Base-by-base conservation (phyloP, 1,140 invertebrate genomes). In the Goniozus legneri region DNA sequence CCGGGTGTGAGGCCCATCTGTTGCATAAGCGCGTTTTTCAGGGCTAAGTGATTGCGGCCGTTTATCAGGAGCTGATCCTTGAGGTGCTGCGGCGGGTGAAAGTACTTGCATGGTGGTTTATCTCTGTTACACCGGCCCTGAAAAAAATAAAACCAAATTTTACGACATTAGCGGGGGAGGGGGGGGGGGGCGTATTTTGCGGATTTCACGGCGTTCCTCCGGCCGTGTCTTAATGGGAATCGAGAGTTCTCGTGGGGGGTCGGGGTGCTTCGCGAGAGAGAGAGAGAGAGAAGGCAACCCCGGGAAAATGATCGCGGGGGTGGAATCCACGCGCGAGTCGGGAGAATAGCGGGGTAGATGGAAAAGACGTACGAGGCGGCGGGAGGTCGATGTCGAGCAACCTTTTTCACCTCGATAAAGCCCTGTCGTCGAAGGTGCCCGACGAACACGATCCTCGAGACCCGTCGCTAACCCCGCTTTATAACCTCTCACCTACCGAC, bases 81-180 rank as follows among this genome's bases (percentile, higher is more conserved):
- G 57, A 99, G 83, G 77, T 99, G 97, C 75, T 98, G 95, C 56
- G 97, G 97, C 54, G 95, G 96, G 82, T 99, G 97, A 78, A 99
- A 96, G 80, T 99, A 99, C 84, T 99, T 99, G 90, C 97, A 99
- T 59, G 97, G 97, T 52, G 97, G 97, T 74, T 99, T 98, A 78
- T 99, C 97, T 67, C 97, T 85, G 76, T 98, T 98, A 85, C 97
- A 99, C 77, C 97, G 94, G 68, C 96, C 97, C 97, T 99, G 75
- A 85, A 63, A 58, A 50, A 52, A 40, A 42, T 3, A 44, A 30
- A 47, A 46, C 10, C 10, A 6, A 6, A 27, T 6, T 27, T 27
- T 6, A 27, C 24, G 24, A 6, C 24, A 27, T 27, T 4, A 27
- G 21, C 13, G 35, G 19, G 12, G 27, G 13, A 13, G 8, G 19